Percentiles rank a stretch among this genome's conserved stretches.
These are phyloP conservation scores for Pseudomyrmex sp. DNA, from an alignment of 1,140 invertebrate genomes.

Conservation along the genomic window DNA sequence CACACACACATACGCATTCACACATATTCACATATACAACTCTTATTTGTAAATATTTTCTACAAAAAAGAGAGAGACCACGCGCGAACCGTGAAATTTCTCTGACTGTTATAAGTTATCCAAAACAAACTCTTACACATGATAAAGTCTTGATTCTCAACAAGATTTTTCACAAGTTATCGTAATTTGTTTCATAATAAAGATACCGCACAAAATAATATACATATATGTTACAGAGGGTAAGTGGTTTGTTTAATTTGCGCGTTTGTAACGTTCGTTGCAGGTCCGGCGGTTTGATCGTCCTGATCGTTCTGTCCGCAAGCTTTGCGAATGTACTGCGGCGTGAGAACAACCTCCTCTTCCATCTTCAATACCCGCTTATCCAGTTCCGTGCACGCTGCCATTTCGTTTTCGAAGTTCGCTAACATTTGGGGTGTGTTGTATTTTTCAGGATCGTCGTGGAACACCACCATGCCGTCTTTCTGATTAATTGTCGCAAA, in stretches of 20 bases:
- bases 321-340: slow-evolving; percentile 93
- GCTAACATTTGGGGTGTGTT: slow-evolving; percentile 94
- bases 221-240: slow-evolving; percentile 82
- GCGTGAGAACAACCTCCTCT: slow-evolving; percentile 96
- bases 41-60: slow-evolving; percentile 28
- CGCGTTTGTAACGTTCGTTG: slow-evolving; percentile 84
- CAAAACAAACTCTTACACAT: slow-evolving; percentile 66
- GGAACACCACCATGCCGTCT: slow-evolving; percentile 98
- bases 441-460: slow-evolving; percentile 98
- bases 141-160: slow-evolving; percentile 64
- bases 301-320: slow-evolving; percentile 88
- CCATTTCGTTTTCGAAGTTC: slow-evolving; percentile 95
- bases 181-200: slow-evolving; percentile 71
- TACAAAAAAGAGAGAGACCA: slow-evolving; percentile 51
- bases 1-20: background rate
- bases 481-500: slow-evolving; percentile 99
- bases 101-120: slow-evolving; percentile 15
- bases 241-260: slow-evolving; percentile 83
- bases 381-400: slow-evolving; percentile 93
- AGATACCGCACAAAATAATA: slow-evolving; percentile 73
- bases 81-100: background rate
- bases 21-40: background rate
- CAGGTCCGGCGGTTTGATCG: slow-evolving; percentile 86
- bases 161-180: slow-evolving; percentile 62
- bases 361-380: slow-evolving; percentile 96